These are phyloP conservation scores for Phylloscopus trochiloides DNA, from an alignment of 2,113 vertebrate genomes.

Conservation along the genomic window DNA sequence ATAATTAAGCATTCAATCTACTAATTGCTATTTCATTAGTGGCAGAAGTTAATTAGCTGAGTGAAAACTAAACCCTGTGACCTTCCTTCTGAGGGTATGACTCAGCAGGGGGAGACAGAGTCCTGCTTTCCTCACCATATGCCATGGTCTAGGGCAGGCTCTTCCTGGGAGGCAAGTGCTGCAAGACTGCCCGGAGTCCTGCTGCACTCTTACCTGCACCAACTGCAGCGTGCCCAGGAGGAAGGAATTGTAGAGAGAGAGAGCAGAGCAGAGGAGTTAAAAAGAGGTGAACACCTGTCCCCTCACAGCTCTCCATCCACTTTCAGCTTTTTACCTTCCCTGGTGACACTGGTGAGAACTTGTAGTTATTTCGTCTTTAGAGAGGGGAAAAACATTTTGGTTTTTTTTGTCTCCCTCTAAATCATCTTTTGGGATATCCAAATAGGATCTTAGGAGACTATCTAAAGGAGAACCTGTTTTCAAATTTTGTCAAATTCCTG, in stretches of 20 bases:
- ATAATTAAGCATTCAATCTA: slow-evolving; percentile 28
- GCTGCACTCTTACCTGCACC: neutral
- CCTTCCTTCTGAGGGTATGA: neutral
- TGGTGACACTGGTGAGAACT: neutral
- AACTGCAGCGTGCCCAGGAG: neutral
- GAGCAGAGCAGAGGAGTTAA: neutral
- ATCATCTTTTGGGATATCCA: neutral
- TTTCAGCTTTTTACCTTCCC: neutral
- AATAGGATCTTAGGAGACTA: neutral
- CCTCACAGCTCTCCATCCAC: neutral
- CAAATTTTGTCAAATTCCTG: neutral
- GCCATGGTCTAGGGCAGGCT: neutral
- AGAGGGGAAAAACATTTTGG: neutral
- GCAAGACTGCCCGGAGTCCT: fast-evolving
- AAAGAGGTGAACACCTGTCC: neutral
- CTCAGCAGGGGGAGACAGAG: slow-evolving; percentile 58
- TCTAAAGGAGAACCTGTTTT: neutral
- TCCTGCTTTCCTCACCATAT: neutral
- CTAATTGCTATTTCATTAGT: slow-evolving; percentile 30
- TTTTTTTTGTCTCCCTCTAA: neutral
- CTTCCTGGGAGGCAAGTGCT: neutral
- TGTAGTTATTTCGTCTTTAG: neutral
- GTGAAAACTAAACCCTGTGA: slow-evolving; percentile 10
- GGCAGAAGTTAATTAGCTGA: slow-evolving; percentile 42
- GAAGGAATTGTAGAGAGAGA: fast-evolving